These are phyloP conservation scores for Cladopsammia gracilis DNA, from an alignment of 64 coral and sea anemone species.

Conservation along the genomic window DNA sequence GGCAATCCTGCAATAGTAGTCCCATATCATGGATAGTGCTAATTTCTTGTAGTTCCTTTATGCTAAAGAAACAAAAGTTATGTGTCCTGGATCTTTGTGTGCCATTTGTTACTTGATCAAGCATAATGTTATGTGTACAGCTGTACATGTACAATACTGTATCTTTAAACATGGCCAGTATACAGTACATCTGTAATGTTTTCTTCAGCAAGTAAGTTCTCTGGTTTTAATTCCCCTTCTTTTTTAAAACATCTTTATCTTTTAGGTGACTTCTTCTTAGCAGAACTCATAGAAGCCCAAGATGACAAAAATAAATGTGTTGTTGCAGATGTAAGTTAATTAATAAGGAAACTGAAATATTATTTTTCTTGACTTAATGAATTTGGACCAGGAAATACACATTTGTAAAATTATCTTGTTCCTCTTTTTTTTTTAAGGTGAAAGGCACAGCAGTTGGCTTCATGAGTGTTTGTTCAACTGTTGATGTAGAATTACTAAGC, in stretches of 20 bases:
- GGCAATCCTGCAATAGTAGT: no score
- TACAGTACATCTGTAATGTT: no score
- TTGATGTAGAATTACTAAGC: slow-evolving; percentile 76
- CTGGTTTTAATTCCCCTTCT: neutral
- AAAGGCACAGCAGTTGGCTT: slow-evolving; percentile 96
- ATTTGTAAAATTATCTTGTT: neutral
- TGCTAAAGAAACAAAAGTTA: no score
- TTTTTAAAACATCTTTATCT: neutral
- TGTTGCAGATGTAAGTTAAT: slow-evolving; percentile 93
- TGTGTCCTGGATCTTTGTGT: no score
- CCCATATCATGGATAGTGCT: no score
- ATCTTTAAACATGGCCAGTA: no score
- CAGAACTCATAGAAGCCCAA: slow-evolving; percentile 96
- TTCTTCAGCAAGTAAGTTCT: neutral
- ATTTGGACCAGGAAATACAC: no score
- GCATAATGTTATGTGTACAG: no score
- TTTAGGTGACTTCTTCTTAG: slow-evolving; percentile 94
- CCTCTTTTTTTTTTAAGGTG: slow-evolving; percentile 56
- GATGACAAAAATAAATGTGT: slow-evolving; percentile 95
- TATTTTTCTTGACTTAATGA: neutral
- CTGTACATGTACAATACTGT: no score
- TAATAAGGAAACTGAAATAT: neutral
- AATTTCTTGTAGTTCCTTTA: no score
- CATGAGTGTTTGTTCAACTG: slow-evolving; percentile 91
- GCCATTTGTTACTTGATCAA: no score